Percentiles rank a stretch among this genome's conserved stretches.
phyloP scores from a whole-genome alignment of 2,113 vertebrate species.

The Opisthocomus hoazin region DNA sequence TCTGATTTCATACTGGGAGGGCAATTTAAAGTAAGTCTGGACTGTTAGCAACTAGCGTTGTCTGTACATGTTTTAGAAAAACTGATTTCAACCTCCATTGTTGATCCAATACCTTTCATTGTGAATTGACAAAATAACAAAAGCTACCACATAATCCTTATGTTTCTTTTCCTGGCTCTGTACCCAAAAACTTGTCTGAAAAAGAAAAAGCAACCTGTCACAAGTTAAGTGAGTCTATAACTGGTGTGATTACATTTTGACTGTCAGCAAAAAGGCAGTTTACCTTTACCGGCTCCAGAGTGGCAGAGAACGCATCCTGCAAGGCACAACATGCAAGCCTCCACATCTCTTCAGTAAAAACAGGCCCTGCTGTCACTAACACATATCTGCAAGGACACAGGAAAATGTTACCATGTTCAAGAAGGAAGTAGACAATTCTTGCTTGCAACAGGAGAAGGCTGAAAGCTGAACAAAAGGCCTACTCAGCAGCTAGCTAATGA shows the following conservation, averaged over 20 bases:
- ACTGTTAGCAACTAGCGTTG: neutral
- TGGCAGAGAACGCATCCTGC: slow-evolving; percentile 94
- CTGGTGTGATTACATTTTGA: neutral
- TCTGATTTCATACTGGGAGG: neutral
- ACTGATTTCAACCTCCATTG: neutral
- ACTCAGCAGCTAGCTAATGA: neutral
- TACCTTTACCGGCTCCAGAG: slow-evolving; percentile 96
- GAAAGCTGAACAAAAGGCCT: neutral
- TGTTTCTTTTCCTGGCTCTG: neutral
- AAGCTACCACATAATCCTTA: neutral
- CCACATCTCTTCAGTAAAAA: slow-evolving; percentile 99
- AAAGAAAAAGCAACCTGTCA: neutral
- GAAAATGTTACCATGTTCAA: neutral
- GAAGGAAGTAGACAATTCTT: neutral
- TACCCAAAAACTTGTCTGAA: neutral
- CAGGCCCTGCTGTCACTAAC: slow-evolving; percentile 90
- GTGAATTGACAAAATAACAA: neutral
- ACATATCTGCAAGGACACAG: slow-evolving; percentile 79
- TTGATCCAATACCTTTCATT: neutral
- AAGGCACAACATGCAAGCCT: slow-evolving; percentile 92
- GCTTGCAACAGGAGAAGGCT: neutral
- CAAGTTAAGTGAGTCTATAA: neutral
- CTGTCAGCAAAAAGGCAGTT: neutral
- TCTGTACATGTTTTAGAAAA: neutral
- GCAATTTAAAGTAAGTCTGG: neutral